phyloP scores from a whole-genome alignment of 2,888 invertebrate genomes.

The Monoplex corrugatus region DNA sequence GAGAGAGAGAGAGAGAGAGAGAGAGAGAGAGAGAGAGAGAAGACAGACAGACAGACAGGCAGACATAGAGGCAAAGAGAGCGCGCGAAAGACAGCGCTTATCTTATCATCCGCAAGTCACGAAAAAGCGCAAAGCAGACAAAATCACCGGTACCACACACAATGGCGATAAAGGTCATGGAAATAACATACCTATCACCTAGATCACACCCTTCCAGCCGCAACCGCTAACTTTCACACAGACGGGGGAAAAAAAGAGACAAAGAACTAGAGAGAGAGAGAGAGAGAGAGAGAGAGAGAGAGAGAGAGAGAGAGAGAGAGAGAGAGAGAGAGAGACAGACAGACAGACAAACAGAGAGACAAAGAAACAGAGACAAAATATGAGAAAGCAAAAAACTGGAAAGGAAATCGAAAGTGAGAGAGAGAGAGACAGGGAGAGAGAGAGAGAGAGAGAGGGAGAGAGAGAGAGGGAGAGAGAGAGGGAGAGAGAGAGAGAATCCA shows the following conservation, averaged over 20 bases:
- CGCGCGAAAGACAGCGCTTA: conserved; percentile 35
- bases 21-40: conserved; percentile 45
- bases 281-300: conserved; percentile 48
- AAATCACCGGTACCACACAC: too few species aligned
- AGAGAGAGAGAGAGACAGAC: background rate
- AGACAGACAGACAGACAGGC: conserved; percentile 4
- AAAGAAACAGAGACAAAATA: conserved; percentile 2
- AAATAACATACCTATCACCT: too few species aligned
- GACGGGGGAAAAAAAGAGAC: too few species aligned
- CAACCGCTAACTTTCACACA: too few species aligned
- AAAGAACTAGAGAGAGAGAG: conserved; percentile 44
- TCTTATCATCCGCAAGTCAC: too few species aligned
- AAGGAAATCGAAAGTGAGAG: background rate
- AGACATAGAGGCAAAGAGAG: conserved; percentile 7
- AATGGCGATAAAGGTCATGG: too few species aligned
- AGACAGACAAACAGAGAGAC: conserved; percentile 38
- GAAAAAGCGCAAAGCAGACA: too few species aligned
- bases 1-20: conserved; percentile 48
- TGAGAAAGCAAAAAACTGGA: background rate
- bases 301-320: conserved; percentile 26
- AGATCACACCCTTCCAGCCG: too few species aligned
- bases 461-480: background rate
- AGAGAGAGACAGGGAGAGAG: conserved; percentile 17
- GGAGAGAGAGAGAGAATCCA: background rate
- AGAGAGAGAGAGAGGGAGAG: background rate